These are phyloP conservation scores for Druon quercuslanigerum DNA, from an alignment of 1,140 invertebrate genomes.

Conservation along the genomic window DNA sequence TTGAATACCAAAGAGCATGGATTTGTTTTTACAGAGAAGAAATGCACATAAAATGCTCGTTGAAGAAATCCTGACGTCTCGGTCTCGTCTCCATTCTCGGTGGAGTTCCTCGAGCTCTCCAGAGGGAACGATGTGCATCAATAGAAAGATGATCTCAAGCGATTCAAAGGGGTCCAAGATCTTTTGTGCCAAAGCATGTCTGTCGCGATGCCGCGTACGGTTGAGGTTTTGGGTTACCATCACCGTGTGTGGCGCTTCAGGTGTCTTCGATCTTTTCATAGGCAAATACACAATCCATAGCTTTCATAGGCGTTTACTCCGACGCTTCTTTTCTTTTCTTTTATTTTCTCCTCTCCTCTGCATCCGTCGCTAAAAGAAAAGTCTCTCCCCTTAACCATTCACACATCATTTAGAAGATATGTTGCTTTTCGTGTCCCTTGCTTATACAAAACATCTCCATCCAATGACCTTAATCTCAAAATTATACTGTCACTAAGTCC, in stretches of 20 bases:
- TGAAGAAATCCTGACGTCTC: conserved; percentile 48
- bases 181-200: conserved; percentile 68
- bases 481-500: conserved; percentile 33
- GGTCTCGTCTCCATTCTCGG: conserved; percentile 48
- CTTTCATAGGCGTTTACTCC: conserved; percentile 44
- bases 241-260: conserved; percentile 73
- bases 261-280: conserved; percentile 69
- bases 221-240: conserved; percentile 68
- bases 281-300: conserved; percentile 63
- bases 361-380: neutral
- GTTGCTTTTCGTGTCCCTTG: conserved; percentile 3
- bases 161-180: conserved; percentile 52
- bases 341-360: neutral
- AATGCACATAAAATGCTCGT: conserved; percentile 29
- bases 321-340: conserved; percentile 33
- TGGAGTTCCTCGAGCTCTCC: conserved; percentile 55
- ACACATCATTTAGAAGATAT: neutral
- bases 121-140: conserved; percentile 59
- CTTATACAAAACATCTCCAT: conserved; percentile 1
- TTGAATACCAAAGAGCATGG: neutral
- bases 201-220: conserved; percentile 55
- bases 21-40: conserved; percentile 17
- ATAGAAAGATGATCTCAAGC: conserved; percentile 71
- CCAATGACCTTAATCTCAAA: neutral
- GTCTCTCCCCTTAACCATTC: conserved; percentile 4